Conservation (phyloP, 2,113 vertebrate species). For the Eclectus roratus region DNA sequence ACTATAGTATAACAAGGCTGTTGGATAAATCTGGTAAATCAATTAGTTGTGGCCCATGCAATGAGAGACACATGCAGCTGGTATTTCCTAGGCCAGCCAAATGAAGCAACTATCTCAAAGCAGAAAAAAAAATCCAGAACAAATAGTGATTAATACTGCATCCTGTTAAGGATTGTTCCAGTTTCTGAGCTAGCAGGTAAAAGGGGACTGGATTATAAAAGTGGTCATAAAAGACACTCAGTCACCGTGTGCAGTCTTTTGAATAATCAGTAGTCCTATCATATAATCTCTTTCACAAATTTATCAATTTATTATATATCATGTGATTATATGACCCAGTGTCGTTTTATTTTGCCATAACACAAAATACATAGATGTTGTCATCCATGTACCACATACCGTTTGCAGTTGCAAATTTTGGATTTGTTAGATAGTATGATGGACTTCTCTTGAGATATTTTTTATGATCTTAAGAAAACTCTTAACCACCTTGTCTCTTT, state of each 20-base stretch:
- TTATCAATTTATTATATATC: neutral
- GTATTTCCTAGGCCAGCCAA: neutral
- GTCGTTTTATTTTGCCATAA: neutral
- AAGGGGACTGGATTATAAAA: neutral
- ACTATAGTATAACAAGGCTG: neutral
- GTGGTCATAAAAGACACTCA: neutral
- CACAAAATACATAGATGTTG: neutral
- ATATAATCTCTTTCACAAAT: neutral
- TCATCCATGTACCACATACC: accelerated
- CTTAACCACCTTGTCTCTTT: neutral
- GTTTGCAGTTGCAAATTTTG: neutral
- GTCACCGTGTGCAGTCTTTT: neutral
- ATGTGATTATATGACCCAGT: neutral
- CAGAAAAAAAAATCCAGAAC: neutral
- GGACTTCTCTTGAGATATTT: neutral
- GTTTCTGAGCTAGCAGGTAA: neutral
- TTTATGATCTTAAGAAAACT: neutral
- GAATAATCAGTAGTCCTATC: neutral
- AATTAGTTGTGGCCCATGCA: neutral
- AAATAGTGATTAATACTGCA: neutral
- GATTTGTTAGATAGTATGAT: neutral
- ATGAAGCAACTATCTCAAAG: neutral
- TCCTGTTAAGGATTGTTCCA: neutral
- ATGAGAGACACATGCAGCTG: neutral
- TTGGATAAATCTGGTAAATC: neutral